Base-by-base conservation (phyloP, 2,113 vertebrate species). In the Heloderma charlesbogerti region DNA sequence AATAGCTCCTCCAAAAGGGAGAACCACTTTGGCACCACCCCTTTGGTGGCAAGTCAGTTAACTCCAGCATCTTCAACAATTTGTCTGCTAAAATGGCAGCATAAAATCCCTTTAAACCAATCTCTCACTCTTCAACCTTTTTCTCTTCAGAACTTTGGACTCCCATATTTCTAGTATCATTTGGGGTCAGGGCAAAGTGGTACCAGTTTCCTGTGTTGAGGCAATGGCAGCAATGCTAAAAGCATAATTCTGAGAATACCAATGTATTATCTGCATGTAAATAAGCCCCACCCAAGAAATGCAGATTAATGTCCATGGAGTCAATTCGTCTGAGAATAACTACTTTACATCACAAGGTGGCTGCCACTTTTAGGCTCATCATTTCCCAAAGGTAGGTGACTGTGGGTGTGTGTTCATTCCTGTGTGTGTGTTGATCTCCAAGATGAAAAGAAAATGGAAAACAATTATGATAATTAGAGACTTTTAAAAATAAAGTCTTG, bases 401-500 rank as follows among this genome's bases (percentile, higher is more conserved):
- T 48, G 18, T 63, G 2, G 63, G 31, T 25, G 57, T 51, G 51
- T n/a, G n/a, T n/a, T n/a, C n/a, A n/a, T n/a, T n/a, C n/a, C n/a
- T n/a, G 10, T 54, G 12, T 83, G 15, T 54, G 12, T 81, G 51
- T 69, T 48, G 51, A 20, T 31, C 75, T 66, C 66, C 34, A 37
- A 88, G 87, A 92, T 91, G 87, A 40, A 94, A 92, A 93, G 87
- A 89, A 93, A 91, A 37, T 6, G 57, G 48, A 27, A 92, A 95
- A 93, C 54, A n/a, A 91, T 94, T 92, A 94, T 81, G 34, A 93
- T 93, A 95, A 94, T 95, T 86, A 80, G 27, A 94, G 67, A 60
- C 93, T 54, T 81, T 82, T 94, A 94, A 95, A 94, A 93, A 72
- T 15, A 16, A 29, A 43, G 40, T 40, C 88, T 95, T 95, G 91